Percentiles rank a stretch among this genome's conserved stretches.
These are phyloP conservation scores for Cephus pygmeus DNA, from an alignment of 2,888 invertebrate genomes.

Conservation along the genomic window DNA sequence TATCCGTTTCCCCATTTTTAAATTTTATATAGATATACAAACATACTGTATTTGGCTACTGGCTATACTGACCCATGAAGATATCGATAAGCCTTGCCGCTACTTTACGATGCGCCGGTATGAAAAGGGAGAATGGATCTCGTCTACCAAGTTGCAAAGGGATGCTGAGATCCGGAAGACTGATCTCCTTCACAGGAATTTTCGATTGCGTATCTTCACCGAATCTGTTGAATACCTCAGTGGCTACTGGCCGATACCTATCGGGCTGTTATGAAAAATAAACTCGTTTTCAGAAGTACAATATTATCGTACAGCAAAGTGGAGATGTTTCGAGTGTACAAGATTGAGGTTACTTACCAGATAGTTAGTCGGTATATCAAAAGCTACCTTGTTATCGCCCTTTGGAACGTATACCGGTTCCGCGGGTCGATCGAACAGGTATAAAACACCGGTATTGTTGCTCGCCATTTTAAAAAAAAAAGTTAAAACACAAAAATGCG, in stretches of 20 bases:
- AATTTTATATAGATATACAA: neutral
- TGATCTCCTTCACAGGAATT: slow-evolving; percentile 72
- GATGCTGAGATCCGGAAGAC: slow-evolving; percentile 73
- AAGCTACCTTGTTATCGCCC: slow-evolving; percentile 72
- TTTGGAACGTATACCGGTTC: slow-evolving; percentile 84
- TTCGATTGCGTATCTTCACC: slow-evolving; percentile 65
- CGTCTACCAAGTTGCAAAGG: slow-evolving; percentile 74
- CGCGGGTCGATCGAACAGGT: slow-evolving; percentile 79
- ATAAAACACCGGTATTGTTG: slow-evolving; percentile 43
- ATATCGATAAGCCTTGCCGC: slow-evolving; percentile 78
- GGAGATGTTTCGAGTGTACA: neutral
- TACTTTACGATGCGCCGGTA: slow-evolving; percentile 77
- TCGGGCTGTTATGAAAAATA: slow-evolving; percentile 60
- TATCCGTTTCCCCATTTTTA: neutral
- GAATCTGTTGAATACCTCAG: slow-evolving; percentile 72
- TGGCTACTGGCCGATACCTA: slow-evolving; percentile 70
- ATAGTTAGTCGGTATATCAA: slow-evolving; percentile 74
- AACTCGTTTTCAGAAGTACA: slow-evolving; percentile 12
- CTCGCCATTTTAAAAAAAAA: neutral
- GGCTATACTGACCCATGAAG: slow-evolving; percentile 71
- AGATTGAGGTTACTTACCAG: slow-evolving; percentile 69
- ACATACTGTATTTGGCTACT: neutral
- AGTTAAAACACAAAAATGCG: neutral
- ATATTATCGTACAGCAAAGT: neutral
- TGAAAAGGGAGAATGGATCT: slow-evolving; percentile 80